Conservation (phyloP, 1,140 invertebrate genomes). For the Microplitis mediator region DNA sequence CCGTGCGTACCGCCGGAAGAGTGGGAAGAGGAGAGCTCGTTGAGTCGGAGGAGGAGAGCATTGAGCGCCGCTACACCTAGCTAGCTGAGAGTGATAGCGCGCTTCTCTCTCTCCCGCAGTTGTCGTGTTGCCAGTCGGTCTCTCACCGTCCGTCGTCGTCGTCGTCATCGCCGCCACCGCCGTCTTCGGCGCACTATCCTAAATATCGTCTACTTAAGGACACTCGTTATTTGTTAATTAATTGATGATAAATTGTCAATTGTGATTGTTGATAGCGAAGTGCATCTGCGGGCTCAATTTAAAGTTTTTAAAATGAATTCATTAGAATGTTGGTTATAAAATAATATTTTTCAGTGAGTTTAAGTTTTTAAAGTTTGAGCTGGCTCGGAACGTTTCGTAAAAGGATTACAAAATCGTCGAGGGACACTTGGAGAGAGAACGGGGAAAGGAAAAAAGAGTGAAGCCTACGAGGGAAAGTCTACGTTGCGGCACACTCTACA, state of each 20-base stretch:
- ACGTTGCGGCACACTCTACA: background rate
- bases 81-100: conserved; percentile 22
- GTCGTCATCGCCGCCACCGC: conserved; percentile 27
- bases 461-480: conserved; percentile 5
- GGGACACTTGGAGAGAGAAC: conserved; percentile 33
- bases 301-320: background rate
- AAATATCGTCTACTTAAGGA: background rate
- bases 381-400: conserved; percentile 51
- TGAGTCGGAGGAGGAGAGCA: conserved; percentile 21
- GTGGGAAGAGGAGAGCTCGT: conserved; percentile 28
- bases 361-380: conserved; percentile 15
- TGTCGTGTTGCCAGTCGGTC: conserved; percentile 26
- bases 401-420: conserved; percentile 55
- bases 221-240: too few relatives aligned
- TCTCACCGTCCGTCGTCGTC: conserved; percentile 27
- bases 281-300: too few relatives aligned
- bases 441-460: conserved; percentile 13
- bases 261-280: too few relatives aligned
- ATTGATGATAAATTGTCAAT: too few relatives aligned
- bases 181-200: conserved; percentile 31
- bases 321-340: conserved; percentile 26
- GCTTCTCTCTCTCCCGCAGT: conserved; percentile 28
- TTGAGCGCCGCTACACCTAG: conserved; percentile 2
- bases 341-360: background rate
- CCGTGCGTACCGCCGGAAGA: conserved; percentile 30